Percentiles rank a stretch among this genome's conserved stretches.
Evolutionary conservation across 53 echinoderm and acorn worm genomes (phyloP).

Genomic region (Echinometra lucunter): DNA sequence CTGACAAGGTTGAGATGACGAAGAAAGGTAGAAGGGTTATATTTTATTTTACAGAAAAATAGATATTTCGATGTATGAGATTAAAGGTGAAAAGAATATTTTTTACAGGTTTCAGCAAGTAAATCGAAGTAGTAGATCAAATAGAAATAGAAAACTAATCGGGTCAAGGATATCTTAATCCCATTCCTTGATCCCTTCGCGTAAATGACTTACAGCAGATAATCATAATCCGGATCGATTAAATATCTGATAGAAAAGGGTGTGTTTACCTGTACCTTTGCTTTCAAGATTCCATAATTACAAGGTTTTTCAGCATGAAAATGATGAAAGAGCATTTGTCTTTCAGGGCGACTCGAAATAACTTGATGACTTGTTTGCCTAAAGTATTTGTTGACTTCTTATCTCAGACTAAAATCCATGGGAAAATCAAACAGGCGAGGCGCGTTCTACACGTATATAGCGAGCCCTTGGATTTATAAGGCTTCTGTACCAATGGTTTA

Average conservation of each 20-base stretch:
- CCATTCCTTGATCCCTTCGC: too few relatives aligned
- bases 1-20: neutral
- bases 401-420: slow-evolving; percentile 75
- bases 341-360: neutral
- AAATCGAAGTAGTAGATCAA: neutral
- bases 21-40: neutral
- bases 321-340: slow-evolving; percentile 30
- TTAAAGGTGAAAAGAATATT: neutral
- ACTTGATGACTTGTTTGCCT: slow-evolving; percentile 69
- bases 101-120: neutral
- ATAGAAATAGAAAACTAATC: neutral
- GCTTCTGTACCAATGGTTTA: neutral
- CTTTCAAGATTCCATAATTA: neutral
- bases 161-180: slow-evolving; percentile 22
- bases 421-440: slow-evolving; percentile 85
- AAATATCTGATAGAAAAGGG: neutral
- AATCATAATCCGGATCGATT: neutral
- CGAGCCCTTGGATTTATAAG: neutral
- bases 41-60: neutral
- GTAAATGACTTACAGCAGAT: neutral
- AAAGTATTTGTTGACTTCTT: slow-evolving; percentile 70
- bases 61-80: neutral
- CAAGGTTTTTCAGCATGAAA: slow-evolving; percentile 15
- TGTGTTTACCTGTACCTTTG: neutral
- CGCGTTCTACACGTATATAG: neutral